A percentile compares a stretch with the other conserved stretches of the same genome.
phyloP scores from a whole-genome alignment of 2,113 vertebrate species.

The Orcinus orca region DNA sequence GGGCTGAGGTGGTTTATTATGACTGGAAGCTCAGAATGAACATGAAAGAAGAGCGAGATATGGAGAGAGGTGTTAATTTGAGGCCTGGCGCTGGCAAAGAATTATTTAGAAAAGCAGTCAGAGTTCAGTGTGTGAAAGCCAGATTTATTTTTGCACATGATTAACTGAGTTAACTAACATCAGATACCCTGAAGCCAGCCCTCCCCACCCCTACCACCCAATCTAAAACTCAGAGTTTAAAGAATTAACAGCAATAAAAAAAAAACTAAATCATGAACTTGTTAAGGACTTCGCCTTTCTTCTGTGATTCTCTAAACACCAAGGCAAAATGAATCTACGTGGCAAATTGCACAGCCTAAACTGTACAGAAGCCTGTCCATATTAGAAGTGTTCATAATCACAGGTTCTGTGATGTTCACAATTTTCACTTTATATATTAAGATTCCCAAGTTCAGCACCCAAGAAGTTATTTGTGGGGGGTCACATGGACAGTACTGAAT shows the following conservation, averaged over 20 bases:
- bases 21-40: constrained; percentile 24
- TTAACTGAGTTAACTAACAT: constrained; percentile 8
- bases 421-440: neutral
- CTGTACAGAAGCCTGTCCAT: neutral
- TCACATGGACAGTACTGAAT: neutral
- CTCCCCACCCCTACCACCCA: neutral
- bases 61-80: constrained; percentile 18
- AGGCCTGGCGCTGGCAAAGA: neutral
- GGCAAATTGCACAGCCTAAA: neutral
- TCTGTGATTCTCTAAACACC: neutral
- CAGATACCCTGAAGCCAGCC: neutral
- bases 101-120: constrained; percentile 39
- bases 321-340: neutral
- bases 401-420: neutral
- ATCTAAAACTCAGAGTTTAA: constrained; percentile 20
- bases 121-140: neutral
- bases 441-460: neutral
- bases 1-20: neutral
- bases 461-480: neutral
- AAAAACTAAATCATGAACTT: neutral
- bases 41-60: neutral
- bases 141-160: constrained; percentile 49
- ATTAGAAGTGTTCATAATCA: neutral
- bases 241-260: neutral
- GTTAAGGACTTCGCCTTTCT: neutral